Evolutionary conservation across 1,140 invertebrate species (phyloP).

Genomic region (Cherax quadricarinatus): DNA sequence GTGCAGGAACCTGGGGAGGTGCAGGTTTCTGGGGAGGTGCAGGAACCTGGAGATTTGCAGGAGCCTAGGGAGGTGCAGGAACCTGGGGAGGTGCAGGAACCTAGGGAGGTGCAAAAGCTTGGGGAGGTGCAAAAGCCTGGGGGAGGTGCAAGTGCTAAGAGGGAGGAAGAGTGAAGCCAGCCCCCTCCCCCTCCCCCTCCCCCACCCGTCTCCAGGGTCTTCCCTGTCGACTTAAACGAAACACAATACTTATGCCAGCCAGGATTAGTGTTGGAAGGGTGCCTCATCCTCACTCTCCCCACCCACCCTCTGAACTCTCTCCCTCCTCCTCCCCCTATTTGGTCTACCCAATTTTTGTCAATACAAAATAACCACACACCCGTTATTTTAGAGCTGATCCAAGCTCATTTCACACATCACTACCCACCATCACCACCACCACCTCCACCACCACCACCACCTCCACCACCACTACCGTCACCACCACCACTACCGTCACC

Average conservation of each 20-base stretch:
- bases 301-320: neutral
- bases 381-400: no score
- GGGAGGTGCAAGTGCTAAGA: no score
- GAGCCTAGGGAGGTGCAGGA: no score
- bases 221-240: slow-evolving; percentile 8
- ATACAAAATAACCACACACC: no score
- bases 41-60: no score
- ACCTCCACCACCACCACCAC: neutral
- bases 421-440: neutral
- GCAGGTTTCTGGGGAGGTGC: no score
- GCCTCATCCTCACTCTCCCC: neutral
- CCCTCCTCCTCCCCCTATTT: neutral
- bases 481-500: neutral
- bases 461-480: neutral
- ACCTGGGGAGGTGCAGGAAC: neutral
- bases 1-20: neutral
- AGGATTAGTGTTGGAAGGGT: slow-evolving; percentile 7
- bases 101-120: neutral
- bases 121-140: neutral
- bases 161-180: no score
- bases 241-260: neutral
- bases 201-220: neutral
- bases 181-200: neutral
- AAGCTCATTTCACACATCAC: no score
- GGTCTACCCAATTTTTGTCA: no score